Conservation (phyloP, 1,140 invertebrate genomes). For the Apis laboriosa region DNA sequence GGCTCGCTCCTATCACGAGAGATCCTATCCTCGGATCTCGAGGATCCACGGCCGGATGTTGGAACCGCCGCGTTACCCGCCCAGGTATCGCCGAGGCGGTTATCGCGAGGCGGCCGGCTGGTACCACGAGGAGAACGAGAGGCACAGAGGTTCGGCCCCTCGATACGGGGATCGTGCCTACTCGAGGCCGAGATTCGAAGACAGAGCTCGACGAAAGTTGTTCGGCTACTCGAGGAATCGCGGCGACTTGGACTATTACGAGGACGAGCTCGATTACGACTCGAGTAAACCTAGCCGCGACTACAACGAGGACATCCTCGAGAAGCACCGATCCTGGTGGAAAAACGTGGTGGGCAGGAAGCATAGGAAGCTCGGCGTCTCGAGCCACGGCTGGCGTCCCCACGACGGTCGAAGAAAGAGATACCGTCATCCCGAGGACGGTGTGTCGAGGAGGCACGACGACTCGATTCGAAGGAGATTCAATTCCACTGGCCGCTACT, state of each 20-base stretch:
- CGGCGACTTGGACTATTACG: constrained; percentile 43
- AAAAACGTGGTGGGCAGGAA: constrained; percentile 21
- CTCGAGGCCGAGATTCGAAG: neutral
- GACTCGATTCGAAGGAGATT: constrained; percentile 16
- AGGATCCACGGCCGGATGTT: constrained; percentile 25
- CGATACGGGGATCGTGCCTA: constrained; percentile 30
- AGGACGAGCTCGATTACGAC: constrained; percentile 51
- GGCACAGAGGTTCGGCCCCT: neutral
- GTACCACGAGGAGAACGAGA: constrained; percentile 38
- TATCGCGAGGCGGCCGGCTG: constrained; percentile 40
- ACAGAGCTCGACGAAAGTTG: constrained; percentile 11
- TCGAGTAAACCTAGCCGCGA: constrained; percentile 7
- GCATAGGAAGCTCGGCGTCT: neutral
- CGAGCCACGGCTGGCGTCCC: constrained; percentile 18
- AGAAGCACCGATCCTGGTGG: constrained; percentile 21
- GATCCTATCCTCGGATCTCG: constrained; percentile 29
- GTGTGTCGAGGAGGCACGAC: neutral
- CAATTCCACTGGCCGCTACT: constrained; percentile 26
- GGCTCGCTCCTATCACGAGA: constrained; percentile 40
- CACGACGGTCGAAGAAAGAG: constrained; percentile 1
- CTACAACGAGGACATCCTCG: neutral
- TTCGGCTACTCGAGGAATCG: constrained; percentile 35
- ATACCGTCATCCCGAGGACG: neutral
- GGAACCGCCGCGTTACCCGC: constrained; percentile 39
- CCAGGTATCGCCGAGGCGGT: constrained; percentile 18